These are phyloP conservation scores for Leptestheria dahalacensis DNA, from an alignment of 1,140 invertebrate genomes.

Conservation along the genomic window DNA sequence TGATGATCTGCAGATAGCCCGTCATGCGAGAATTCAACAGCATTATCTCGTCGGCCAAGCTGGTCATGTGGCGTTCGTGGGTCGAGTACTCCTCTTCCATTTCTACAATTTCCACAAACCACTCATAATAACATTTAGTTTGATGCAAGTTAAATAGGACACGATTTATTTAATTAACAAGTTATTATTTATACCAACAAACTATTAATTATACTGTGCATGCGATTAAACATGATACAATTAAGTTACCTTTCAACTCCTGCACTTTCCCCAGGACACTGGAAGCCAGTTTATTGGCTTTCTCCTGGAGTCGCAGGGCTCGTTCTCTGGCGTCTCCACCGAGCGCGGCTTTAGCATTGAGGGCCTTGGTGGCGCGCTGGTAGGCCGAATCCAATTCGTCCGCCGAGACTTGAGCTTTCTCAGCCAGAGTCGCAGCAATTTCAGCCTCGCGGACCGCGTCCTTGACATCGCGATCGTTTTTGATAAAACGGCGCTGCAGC, in stretches of 20 bases:
- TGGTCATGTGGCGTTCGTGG: slow-evolving; percentile 31
- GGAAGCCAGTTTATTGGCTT: slow-evolving; percentile 56
- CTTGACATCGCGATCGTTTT: slow-evolving; percentile 48
- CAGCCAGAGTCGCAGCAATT: slow-evolving; percentile 37
- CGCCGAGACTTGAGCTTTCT: slow-evolving; percentile 36
- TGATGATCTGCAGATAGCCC: slow-evolving; percentile 31
- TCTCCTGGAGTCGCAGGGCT: slow-evolving; percentile 51
- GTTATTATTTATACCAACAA: background rate
- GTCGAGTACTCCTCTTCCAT: slow-evolving; percentile 33
- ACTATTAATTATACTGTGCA: background rate
- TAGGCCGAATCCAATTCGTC: slow-evolving; percentile 39
- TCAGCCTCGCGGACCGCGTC: slow-evolving; percentile 40
- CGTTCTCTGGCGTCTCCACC: slow-evolving; percentile 49
- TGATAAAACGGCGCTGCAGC: slow-evolving; percentile 55
- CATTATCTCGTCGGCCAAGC: slow-evolving; percentile 29
- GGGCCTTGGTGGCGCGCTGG: slow-evolving; percentile 36
- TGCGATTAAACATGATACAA: background rate
- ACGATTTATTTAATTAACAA: background rate
- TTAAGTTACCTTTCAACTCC: slow-evolving; percentile 40
- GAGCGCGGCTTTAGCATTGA: slow-evolving; percentile 42
- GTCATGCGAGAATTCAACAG: slow-evolving; percentile 33
- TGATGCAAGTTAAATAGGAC: background rate
- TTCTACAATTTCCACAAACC: slow-evolving; percentile 29
- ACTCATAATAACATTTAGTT: background rate
- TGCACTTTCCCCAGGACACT: slow-evolving; percentile 57